A percentile compares a stretch with the other conserved stretches of the same genome.
Conservation (phyloP, 2,797 vertebrate genomes). For the Poliocrania exsul region DNA sequence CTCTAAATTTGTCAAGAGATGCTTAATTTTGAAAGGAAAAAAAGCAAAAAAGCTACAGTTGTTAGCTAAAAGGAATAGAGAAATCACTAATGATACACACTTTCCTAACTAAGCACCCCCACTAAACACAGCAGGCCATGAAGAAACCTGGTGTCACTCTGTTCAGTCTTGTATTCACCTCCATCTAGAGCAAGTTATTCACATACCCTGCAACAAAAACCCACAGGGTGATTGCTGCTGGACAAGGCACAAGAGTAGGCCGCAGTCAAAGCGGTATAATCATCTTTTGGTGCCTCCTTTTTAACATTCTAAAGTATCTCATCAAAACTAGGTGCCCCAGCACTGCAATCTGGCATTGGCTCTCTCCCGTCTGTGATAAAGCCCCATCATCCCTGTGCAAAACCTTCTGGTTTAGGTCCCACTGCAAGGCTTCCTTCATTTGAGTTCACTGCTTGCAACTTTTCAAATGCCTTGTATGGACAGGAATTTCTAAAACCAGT, state of each 20-base stretch:
- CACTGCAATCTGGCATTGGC: neutral
- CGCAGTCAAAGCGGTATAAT: neutral
- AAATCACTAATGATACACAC: neutral
- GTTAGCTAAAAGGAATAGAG: neutral
- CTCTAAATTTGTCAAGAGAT: neutral
- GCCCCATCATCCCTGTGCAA: neutral
- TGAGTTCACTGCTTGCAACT: neutral
- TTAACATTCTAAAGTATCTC: neutral
- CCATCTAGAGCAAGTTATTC: neutral
- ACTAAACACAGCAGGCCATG: neutral
- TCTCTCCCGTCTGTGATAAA: neutral
- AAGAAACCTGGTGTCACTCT: neutral
- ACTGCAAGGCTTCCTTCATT: neutral
- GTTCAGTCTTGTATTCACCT: neutral
- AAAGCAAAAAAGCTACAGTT: neutral
- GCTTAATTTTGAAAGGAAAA: neutral
- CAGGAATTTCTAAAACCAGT: neutral
- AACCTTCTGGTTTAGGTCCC: neutral
- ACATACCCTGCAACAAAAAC: neutral
- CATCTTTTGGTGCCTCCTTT: neutral
- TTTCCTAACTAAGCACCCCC: neutral
- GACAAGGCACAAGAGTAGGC: neutral
- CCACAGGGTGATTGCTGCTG: neutral
- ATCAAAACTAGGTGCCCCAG: neutral
- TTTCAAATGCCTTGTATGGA: neutral